Percentiles rank a stretch among this genome's conserved stretches.
Evolutionary conservation across 1,140 invertebrate species (phyloP).

Genomic region (Ceratina japonica): DNA sequence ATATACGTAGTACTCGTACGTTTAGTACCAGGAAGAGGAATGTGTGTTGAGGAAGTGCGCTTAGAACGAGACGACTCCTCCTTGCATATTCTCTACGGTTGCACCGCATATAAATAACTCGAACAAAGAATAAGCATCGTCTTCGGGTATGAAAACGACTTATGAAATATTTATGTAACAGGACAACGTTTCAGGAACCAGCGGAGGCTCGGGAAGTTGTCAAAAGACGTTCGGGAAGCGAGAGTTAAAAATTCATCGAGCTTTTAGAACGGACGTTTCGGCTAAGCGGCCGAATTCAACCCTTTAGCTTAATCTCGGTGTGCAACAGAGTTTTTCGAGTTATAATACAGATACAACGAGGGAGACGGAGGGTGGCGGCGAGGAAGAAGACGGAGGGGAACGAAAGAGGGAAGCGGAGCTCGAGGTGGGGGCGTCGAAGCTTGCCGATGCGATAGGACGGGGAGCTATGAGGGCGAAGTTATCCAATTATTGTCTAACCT

Average conservation of each 20-base stretch:
- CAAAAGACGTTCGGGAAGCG: neutral
- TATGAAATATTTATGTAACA: neutral
- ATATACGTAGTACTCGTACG: constrained; percentile 51
- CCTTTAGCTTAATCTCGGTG: constrained; percentile 72
- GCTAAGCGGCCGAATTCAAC: constrained; percentile 66
- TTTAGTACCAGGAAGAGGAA: constrained; percentile 20
- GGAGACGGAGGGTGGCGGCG: constrained; percentile 13
- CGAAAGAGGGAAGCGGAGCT: constrained; percentile 33
- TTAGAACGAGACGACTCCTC: constrained; percentile 22
- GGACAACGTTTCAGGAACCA: neutral
- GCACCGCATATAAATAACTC: neutral
- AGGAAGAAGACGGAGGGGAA: neutral
- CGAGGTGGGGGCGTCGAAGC: constrained; percentile 49
- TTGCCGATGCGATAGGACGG: constrained; percentile 52
- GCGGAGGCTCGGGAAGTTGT: neutral
- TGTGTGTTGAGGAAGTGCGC: constrained; percentile 32
- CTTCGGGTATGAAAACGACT: neutral
- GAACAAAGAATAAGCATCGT: neutral
- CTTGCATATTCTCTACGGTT: constrained; percentile 14
- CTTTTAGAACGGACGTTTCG: constrained; percentile 51
- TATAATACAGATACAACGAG: constrained; percentile 36
- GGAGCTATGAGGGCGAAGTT: constrained; percentile 75
- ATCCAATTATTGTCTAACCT: constrained; percentile 81
- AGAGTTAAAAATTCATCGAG: constrained; percentile 42
- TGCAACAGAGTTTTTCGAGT: constrained; percentile 74